Percentiles rank a stretch among this genome's conserved stretches.
Evolutionary conservation across 1,140 invertebrate genomes (phyloP).

Genomic region (Elymnias hypermnestra): DNA sequence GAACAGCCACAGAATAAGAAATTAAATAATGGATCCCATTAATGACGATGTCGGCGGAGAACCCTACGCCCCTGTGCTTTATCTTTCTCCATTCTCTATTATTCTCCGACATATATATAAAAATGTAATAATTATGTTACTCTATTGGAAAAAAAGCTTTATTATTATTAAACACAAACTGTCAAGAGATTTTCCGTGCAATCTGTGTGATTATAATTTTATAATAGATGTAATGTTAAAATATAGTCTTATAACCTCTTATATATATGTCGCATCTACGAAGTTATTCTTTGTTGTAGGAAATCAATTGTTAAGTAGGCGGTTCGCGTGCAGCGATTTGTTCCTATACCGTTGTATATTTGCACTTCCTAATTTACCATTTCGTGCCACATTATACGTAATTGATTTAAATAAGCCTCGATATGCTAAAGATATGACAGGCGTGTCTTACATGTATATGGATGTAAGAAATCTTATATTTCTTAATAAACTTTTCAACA

Average conservation of each 20-base stretch:
- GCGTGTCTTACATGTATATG: slow-evolving; percentile 14
- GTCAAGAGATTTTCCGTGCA: too few species aligned
- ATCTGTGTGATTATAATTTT: too few species aligned
- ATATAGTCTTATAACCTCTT: too few species aligned
- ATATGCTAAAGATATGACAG: neutral
- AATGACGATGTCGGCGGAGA: too few species aligned
- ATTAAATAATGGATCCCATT: too few species aligned
- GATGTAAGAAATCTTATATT: too few species aligned
- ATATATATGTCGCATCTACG: slow-evolving; percentile 4
- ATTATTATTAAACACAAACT: too few species aligned
- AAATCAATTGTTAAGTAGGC: slow-evolving; percentile 21
- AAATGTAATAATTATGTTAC: too few species aligned
- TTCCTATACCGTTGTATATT: slow-evolving; percentile 21
- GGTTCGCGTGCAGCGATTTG: slow-evolving; percentile 17
- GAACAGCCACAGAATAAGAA: too few species aligned
- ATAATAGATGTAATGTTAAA: neutral
- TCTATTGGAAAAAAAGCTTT: too few species aligned
- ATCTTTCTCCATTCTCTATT: neutral
- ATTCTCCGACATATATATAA: slow-evolving; percentile 5
- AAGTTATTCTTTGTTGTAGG: slow-evolving; percentile 16
- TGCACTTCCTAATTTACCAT: slow-evolving; percentile 30
- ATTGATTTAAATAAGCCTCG: slow-evolving; percentile 12
- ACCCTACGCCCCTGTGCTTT: too few species aligned
- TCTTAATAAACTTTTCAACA: too few species aligned
- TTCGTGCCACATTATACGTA: slow-evolving; percentile 22